These are phyloP conservation scores for Rhagophthalmus giganteus DNA, from an alignment of 2,888 invertebrate genomes.

Conservation along the genomic window DNA sequence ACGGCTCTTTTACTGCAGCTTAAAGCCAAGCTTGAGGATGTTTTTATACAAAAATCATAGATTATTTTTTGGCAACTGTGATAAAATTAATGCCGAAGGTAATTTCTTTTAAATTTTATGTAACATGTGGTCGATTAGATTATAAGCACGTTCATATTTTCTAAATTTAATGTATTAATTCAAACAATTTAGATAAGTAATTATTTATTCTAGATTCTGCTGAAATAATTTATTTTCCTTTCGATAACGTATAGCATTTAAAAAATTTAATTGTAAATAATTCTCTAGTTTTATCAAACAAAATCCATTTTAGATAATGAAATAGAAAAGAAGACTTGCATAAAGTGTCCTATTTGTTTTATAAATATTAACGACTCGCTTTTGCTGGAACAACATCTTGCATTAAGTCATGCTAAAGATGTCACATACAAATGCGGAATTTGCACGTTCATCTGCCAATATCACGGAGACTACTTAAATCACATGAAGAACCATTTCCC, in stretches of 20 bases:
- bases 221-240: no score
- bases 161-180: no score
- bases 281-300: no score
- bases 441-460: constrained; percentile 65
- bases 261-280: no score
- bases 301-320: constrained; percentile 44
- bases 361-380: constrained; percentile 58
- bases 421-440: constrained; percentile 64
- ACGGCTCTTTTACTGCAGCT: constrained; percentile 50
- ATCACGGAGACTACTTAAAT: constrained; percentile 63
- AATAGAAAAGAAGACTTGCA: constrained; percentile 45
- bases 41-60: constrained; percentile 52
- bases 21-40: constrained; percentile 54
- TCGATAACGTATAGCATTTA: no score
- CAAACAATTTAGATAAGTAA: no score
- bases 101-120: neutral
- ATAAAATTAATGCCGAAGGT: constrained; percentile 37
- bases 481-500: constrained; percentile 64
- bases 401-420: constrained; percentile 61
- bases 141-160: neutral
- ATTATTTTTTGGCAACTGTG: constrained; percentile 41
- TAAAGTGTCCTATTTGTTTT: constrained; percentile 60
- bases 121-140: neutral
- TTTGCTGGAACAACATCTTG: constrained; percentile 60
- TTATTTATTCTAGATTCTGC: no score